phyloP scores from a whole-genome alignment of 2,888 invertebrate species.

The Protodeltote pygarga region DNA sequence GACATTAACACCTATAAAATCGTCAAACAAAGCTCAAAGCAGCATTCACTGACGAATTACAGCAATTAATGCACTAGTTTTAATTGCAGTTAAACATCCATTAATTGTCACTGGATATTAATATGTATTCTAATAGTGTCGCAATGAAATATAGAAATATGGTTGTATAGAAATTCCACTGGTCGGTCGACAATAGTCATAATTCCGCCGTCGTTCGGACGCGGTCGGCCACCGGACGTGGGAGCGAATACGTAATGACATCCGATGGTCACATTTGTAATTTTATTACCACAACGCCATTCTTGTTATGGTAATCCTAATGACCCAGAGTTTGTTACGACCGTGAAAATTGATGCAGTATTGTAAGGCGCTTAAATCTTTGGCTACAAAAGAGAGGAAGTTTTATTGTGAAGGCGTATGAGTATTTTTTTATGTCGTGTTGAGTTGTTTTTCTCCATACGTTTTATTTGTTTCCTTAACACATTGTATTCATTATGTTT shows the following conservation, averaged over 20 bases:
- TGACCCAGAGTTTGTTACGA: conserved; percentile 56
- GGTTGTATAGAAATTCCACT: conserved; percentile 40
- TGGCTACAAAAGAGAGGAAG: not conserved
- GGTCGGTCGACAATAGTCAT: conserved; percentile 57
- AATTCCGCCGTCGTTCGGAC: conserved; percentile 59
- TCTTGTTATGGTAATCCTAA: conserved; percentile 72
- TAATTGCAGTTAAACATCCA: conserved; percentile 29
- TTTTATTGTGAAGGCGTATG: conserved; percentile 2
- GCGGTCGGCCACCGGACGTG: conserved; percentile 63
- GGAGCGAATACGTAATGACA: conserved; percentile 73
- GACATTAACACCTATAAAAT: not conserved
- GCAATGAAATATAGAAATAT: conserved; percentile 34
- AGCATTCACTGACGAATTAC: not conserved
- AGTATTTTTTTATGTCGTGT: conserved; percentile 1
- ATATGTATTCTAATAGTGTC: conserved; percentile 40
- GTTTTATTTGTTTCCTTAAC: conserved; percentile 11
- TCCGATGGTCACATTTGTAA: conserved; percentile 75
- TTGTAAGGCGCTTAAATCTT: conserved; percentile 29
- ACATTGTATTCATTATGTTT: conserved; percentile 13
- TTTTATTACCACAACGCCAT: conserved; percentile 71
- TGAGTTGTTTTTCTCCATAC: conserved; percentile 13
- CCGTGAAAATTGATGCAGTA: conserved; percentile 35
- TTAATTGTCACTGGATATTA: conserved; percentile 35
- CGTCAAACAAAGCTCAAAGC: not conserved
- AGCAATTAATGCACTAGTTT: conserved; percentile 2